These are phyloP conservation scores for Cheilosia grossa DNA, from an alignment of 2,888 invertebrate species.

Conservation along the genomic window DNA sequence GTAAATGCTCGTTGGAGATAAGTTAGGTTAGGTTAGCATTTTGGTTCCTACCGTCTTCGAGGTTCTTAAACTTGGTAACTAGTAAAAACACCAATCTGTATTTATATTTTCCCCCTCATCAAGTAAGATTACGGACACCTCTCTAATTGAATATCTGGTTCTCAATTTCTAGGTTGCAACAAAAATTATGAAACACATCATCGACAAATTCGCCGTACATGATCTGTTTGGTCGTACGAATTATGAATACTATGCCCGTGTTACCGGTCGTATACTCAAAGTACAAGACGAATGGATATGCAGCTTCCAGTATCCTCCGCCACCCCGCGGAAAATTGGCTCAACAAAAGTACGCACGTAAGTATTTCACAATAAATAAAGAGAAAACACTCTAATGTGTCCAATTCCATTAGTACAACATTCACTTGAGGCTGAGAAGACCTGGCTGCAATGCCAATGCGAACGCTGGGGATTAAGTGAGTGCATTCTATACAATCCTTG, in stretches of 20 bases:
- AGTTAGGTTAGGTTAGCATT: no score
- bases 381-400: slow-evolving; percentile 5
- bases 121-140: no score
- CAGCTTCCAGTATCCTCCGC: slow-evolving; percentile 94
- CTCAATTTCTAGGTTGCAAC: slow-evolving; percentile 91
- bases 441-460: slow-evolving; percentile 95
- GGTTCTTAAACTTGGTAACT: no score
- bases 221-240: slow-evolving; percentile 97
- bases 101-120: no score
- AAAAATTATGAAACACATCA: slow-evolving; percentile 97
- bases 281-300: slow-evolving; percentile 98
- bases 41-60: no score
- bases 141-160: neutral
- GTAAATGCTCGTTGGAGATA: no score
- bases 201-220: slow-evolving; percentile 97
- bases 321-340: slow-evolving; percentile 86
- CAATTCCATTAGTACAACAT: slow-evolving; percentile 87
- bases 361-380: slow-evolving; percentile 76
- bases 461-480: slow-evolving; percentile 89
- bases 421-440: slow-evolving; percentile 94
- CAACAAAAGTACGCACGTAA: slow-evolving; percentile 88
- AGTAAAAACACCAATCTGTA: no score
- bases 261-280: slow-evolving; percentile 95
- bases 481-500: slow-evolving; percentile 59
- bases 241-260: slow-evolving; percentile 97